Base-by-base conservation (phyloP, 1,140 invertebrate genomes). In the Macrostomum lignano region DNA sequence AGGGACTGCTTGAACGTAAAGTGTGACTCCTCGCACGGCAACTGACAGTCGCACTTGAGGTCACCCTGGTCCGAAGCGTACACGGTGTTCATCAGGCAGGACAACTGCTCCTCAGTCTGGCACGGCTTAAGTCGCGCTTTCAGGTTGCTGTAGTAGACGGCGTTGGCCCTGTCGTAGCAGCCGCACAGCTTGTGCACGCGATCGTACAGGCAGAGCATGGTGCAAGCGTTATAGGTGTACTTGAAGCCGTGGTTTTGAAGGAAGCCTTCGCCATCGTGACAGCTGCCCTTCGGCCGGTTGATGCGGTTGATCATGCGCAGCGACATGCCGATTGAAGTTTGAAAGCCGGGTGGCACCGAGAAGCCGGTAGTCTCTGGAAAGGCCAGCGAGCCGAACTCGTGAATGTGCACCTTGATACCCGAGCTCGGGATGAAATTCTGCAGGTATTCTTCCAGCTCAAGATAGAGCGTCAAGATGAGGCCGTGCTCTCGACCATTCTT, bases 341-440 rank as follows among this genome's bases (percentile, higher is more conserved):
- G 40, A 17, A 36, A 37, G 4, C 49, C 54, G 0, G 56, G 52
- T 3, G 47, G 35, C 2, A 58, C 40, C 17, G 48, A 48, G 17
- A 59, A 40, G 0, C 57, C 58, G 14, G 52, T 43, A 21, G 54
- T 50, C 35, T 56, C 54, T 0, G 56, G 53, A 24, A 58, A 51
- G 0, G 57, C 55, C 28, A 46, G 42, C 2, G 40, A 36, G 10
- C 46, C 40, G n/a, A 48, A 39, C 7, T 40, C 40, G 36, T 60
- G 56, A 22, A 58, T 41, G 2, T 52, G 35, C 7, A 61, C 44
- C 25, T 52, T 37, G 5, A 49, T 43, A 7, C 56, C 58, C 6
- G 51, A 47, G 23, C 40, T 48, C n/a, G 38, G 40, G 2, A 50
- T 44, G 4, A 55, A 40, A 17, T 42, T 39, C 0, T 41, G 15